Evolutionary conservation across 2,888 invertebrate species (phyloP).

Genomic region (Myathropa florea): DNA sequence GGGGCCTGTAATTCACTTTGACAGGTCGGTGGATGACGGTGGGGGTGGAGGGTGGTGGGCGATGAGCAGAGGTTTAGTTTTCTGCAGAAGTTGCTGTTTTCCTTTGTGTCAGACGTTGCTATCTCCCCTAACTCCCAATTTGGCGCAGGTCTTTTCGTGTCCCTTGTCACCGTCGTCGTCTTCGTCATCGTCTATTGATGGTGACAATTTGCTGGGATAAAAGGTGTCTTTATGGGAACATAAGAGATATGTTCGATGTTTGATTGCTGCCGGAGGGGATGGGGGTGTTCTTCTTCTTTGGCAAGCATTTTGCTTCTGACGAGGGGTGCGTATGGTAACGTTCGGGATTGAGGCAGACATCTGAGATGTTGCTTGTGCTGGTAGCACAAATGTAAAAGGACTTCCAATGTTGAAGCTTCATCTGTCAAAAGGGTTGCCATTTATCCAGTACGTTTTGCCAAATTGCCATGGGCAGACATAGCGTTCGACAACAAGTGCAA

Average conservation of each 20-base stretch:
- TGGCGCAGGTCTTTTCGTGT: background rate
- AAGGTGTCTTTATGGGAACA: slow-evolving; percentile 58
- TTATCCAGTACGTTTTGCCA: no score
- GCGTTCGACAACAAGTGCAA: no score
- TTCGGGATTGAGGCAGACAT: no score
- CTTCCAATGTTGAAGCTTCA: no score
- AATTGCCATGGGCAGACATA: no score
- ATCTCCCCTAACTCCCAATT: background rate
- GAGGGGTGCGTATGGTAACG: background rate
- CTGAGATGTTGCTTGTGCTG: no score
- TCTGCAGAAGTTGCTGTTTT: slow-evolving; percentile 6
- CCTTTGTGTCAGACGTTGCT: slow-evolving; percentile 32
- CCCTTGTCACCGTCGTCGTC: background rate
- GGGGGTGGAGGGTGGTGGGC: background rate
- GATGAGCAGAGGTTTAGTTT: background rate
- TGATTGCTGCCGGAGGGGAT: slow-evolving; percentile 5
- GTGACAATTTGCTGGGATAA: slow-evolving; percentile 48
- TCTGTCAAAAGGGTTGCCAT: no score
- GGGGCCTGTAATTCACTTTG: slow-evolving; percentile 64
- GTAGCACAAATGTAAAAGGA: no score
- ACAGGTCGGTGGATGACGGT: background rate
- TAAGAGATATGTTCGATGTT: slow-evolving; percentile 20
- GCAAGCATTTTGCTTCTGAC: no score
- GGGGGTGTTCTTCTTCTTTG: no score
- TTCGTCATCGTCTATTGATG: slow-evolving; percentile 42